Base-by-base conservation (phyloP, 1,140 invertebrate species). In the Aporrectodea caliginosa region DNA sequence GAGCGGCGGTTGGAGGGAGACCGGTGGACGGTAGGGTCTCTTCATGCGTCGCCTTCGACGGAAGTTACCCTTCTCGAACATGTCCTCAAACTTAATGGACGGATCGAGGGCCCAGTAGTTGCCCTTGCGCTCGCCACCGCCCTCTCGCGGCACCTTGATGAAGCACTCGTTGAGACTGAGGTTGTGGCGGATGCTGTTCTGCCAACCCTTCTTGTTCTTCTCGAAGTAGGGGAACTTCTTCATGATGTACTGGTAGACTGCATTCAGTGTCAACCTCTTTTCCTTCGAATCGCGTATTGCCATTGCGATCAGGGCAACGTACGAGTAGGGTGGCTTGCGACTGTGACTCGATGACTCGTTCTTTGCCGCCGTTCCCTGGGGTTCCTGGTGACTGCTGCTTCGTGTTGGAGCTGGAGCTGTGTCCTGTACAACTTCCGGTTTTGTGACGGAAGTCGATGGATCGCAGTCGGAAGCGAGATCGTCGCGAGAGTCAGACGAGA, bases 211-310 rank as follows among this genome's bases (percentile, higher is more conserved):
- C 80, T 91, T 91, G 82, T 90, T 91, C 73, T 90, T 94, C 93
- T 79, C 91, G 87, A 99, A 99, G 86, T 98, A 99, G 0, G 98
- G 97, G 87, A 98, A 98, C 86, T 98, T 95, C 81, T 93, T 93
- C 94, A 98, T 98, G 81, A 99, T 99, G 88, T 97, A 99, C 86
- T 99, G 97, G 89, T 99, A 99, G 83, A 99, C 99, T 22, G 97
- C 97, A 86, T 98, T 99, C 0, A 99, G 89, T 0, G 98, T 99
- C 0, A 99, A 43, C 16, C 77, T 22, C 70, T 81, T 81, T 33
- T 81, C 80, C 58, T 32, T 69, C 31, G 80, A 81, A 34, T 81
- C 80, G 71, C 72, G 30, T 68, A 81, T 99, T 0, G 97, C 97
- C 96, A 98, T 98, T 0, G 96, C 87, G 68, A 89, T 89, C n/a